These are phyloP conservation scores for Phyllostomus hastatus DNA, from an alignment of 2,113 vertebrate species.

Conservation along the genomic window DNA sequence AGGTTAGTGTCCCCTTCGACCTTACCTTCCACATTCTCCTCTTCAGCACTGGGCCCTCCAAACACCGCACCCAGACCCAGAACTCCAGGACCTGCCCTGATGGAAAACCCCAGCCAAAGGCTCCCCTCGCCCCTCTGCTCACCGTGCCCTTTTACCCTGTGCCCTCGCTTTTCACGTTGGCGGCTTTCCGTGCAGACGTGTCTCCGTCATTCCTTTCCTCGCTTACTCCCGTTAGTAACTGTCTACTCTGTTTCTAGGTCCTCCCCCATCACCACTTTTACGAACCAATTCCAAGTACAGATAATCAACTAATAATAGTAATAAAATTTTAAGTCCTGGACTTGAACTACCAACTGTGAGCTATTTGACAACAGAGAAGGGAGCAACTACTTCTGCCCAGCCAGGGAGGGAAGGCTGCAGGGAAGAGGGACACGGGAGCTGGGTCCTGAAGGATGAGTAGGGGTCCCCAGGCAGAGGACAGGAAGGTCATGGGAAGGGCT, in stretches of 20 bases:
- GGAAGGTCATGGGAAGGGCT: not conserved
- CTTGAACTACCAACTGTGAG: not conserved
- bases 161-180: not conserved
- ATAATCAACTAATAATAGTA: not conserved
- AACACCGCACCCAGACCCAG: not conserved
- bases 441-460: not conserved
- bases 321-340: not conserved
- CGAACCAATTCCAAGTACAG: not conserved
- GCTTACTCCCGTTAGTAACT: not conserved
- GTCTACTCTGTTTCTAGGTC: not conserved
- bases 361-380: not conserved
- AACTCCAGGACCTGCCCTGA: not conserved
- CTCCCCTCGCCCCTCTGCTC: not conserved
- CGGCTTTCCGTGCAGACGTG: not conserved
- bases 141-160: not conserved
- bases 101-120: not conserved
- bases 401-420: not conserved
- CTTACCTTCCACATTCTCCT: not conserved
- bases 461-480: not conserved
- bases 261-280: not conserved
- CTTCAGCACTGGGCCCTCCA: not conserved
- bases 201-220: not conserved
- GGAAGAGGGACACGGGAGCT: not conserved
- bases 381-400: not conserved
- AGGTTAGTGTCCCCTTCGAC: not conserved